phyloP scores from a whole-genome alignment of 2,797 vertebrate species.

The Scolopax rusticola region DNA sequence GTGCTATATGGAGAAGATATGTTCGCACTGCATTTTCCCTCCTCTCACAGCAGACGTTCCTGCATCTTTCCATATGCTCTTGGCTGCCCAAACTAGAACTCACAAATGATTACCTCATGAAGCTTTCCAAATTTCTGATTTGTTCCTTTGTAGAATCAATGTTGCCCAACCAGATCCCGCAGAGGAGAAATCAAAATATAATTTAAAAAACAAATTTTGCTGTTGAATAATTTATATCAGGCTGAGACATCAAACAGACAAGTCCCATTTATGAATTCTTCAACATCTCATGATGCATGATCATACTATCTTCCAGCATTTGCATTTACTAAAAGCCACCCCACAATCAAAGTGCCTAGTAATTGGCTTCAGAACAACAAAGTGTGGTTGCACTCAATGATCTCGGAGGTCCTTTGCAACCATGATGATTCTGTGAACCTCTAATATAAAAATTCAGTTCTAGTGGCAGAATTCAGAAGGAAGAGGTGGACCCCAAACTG shows the following conservation, averaged over 20 bases:
- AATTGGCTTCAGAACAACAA: not conserved
- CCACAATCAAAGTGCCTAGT: not conserved
- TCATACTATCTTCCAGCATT: not conserved
- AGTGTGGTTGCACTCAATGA: too few relatives aligned
- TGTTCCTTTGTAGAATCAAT: not conserved
- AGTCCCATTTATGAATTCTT: not conserved
- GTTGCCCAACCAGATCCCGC: not conserved
- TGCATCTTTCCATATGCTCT: not conserved
- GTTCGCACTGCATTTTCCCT: not conserved
- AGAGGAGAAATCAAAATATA: not conserved
- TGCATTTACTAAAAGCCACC: not conserved
- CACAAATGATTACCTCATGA: not conserved
- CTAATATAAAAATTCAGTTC: not conserved
- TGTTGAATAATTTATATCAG: not conserved
- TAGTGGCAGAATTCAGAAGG: not conserved
- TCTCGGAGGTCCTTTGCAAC: too few relatives aligned
- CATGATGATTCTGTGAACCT: too few relatives aligned
- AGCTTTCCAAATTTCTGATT: not conserved
- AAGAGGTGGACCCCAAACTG: not conserved
- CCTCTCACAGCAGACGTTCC: not conserved
- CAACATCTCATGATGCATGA: not conserved
- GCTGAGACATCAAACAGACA: not conserved
- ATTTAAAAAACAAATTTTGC: not conserved
- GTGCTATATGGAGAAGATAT: not conserved
- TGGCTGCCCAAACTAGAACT: not conserved